Evolutionary conservation across 2,888 invertebrate species (phyloP), one percentile per base, ranked within the genome.

Genomic region (Lasioglossum malachurum): DNA sequence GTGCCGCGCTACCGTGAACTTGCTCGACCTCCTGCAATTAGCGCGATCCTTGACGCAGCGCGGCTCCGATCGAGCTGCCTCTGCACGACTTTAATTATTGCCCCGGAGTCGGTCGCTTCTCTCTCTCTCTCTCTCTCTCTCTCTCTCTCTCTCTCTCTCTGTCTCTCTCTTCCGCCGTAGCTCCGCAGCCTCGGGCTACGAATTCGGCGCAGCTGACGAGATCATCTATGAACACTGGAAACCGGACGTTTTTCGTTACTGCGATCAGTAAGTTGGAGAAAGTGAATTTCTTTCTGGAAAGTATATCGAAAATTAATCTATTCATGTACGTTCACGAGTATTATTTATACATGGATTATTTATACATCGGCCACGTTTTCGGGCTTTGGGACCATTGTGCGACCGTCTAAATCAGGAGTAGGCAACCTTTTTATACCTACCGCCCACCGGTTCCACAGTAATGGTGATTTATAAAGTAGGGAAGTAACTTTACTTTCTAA

Each of bases 11-110:
- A 88, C 88, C 87, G 87, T 89, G 89, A 90, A 90, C 88, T 90
- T 90, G 84, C 85, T 67, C 91, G 89, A 90, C 88, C 90, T 87
- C 86, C 72, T 71, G 87, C 90, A 90, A 90, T 91, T 90, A 90
- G 82, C 84, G 83, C 71, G 86, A 87, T 86, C 84, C 84, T 67
- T 77, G 84, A 78, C 83, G 88, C 73, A 80, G 75, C 79, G 67
- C 53, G 71, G 76, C 82, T 83, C 69, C 79, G 77, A 83, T 87
- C 82, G 76, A 78, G 74, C 72, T 53, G 44, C 82, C 77, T 64
- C 60, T 74, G 76, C 82, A 41, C 80, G 44, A 79, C 78, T 57
- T 80, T 86, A 86, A 86, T 84, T 81, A 81, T 72, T 73, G 44
- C 53, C 46, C 60, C 16, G 44, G 64, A 76, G 76, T 8, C 46